These are phyloP conservation scores for Psittacara wagleri DNA, from an alignment of 2,113 vertebrate genomes.

Conservation along the genomic window DNA sequence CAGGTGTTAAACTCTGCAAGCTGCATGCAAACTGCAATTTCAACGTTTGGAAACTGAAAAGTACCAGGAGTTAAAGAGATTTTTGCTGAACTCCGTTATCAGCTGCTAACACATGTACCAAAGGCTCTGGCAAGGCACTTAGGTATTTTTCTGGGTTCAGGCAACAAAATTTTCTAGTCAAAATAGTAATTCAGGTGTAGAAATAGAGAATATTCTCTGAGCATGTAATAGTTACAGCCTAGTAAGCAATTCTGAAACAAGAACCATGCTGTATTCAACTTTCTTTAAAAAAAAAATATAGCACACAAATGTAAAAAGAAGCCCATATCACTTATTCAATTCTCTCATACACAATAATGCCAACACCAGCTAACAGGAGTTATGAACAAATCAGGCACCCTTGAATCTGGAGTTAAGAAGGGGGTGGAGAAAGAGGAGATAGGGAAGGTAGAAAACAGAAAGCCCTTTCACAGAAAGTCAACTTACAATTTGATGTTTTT, in stretches of 20 bases:
- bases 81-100: background rate
- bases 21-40: background rate
- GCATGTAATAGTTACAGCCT: background rate
- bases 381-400: background rate
- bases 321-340: background rate
- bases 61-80: background rate
- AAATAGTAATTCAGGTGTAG: background rate
- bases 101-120: background rate
- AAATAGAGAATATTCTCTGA: background rate
- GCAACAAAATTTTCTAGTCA: background rate
- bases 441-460: background rate
- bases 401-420: background rate
- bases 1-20: background rate
- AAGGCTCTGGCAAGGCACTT: background rate
- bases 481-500: background rate
- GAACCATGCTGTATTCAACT: background rate
- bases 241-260: background rate
- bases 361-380: background rate
- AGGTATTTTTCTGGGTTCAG: background rate
- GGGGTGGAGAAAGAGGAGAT: background rate
- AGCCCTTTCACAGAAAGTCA: background rate
- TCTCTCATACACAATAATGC: background rate
- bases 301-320: background rate
- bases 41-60: background rate
- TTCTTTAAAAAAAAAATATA: background rate